Base-by-base conservation (phyloP, 2,113 vertebrate genomes). In the Trinectes maculatus region DNA sequence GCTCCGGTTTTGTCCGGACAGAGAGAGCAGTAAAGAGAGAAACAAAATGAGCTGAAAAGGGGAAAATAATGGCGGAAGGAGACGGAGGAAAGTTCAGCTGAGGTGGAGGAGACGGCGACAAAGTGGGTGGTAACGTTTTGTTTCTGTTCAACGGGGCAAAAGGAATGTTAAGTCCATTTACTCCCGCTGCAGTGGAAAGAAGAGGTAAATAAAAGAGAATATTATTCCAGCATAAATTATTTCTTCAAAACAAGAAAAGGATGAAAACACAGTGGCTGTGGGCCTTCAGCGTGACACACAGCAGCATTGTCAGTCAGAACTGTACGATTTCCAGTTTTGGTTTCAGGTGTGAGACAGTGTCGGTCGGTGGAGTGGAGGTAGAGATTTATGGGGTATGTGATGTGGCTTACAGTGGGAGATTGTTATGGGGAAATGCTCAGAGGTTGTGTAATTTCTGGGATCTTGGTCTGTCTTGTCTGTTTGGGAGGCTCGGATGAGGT, bases 41-140 rank as follows among this genome's bases (percentile, higher is more conserved):
- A 47, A 56, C 22, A 28, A 55, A 66, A 46, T 21, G 4, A 36
- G 51, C 7, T 54, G 39, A 65, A 54, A 34, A 12, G n/a, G n/a
- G n/a, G 51, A 36, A 55, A 37, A 44, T 53, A 13, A 33, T 12
- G 39, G 29, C n/a, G 9, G 39, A 25, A 10, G 28, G 18, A 19
- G 47, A 29, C 3, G 12, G 7, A 15, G 9, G 33, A 28, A 37
- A 18, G 22, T 9, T 3, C 3, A 13, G 18, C 2, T 31, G 18
- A 24, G 15, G 18, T 22, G 34, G 21, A 51, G 1, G 29, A 19
- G 15, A 5, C 13, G 15, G 16, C 12, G 37, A 39, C 37, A 16
- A 39, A 15, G 37, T 13, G 37, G 13, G 6, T 15, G 8, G 24
- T 6, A 7, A n/a, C 2, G 46, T 29, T 58, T 58, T 19, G 36